Conservation (phyloP, 2,797 vertebrate genomes). For the Scolopax rusticola region DNA sequence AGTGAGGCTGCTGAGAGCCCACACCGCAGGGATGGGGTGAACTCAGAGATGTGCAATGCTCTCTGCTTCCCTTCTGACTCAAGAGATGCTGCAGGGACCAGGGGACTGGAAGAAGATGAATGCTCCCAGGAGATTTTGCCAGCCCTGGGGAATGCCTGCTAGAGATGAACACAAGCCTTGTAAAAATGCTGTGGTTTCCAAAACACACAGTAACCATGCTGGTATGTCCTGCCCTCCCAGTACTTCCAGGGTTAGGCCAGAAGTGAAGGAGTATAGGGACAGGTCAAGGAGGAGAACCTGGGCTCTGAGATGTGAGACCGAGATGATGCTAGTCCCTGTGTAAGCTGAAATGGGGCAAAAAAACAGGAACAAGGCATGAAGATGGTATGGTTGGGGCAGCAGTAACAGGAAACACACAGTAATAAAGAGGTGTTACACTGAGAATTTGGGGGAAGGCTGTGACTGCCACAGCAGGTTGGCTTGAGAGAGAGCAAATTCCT, state of each 20-base stretch:
- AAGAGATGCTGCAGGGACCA: background rate
- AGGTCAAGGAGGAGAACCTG: background rate
- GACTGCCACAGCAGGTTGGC: background rate
- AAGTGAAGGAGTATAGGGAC: background rate
- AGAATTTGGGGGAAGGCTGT: background rate
- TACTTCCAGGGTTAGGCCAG: background rate
- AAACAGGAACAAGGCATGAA: background rate
- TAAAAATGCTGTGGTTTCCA: background rate
- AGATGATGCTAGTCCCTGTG: background rate
- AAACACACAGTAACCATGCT: background rate
- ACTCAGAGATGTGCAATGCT: background rate
- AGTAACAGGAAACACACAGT: background rate
- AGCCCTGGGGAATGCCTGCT: background rate
- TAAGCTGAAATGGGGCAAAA: background rate
- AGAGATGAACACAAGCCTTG: background rate
- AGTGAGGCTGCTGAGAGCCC: background rate
- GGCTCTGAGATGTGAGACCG: background rate
- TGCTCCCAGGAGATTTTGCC: background rate
- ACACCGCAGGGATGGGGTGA: accelerated
- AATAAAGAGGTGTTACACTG: background rate
- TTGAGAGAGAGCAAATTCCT: background rate
- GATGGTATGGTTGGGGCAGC: background rate
- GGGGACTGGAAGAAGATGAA: background rate
- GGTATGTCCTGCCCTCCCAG: background rate
- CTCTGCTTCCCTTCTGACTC: background rate